These are phyloP conservation scores for Polietes domitor DNA, from an alignment of 2,888 invertebrate species.

Conservation along the genomic window DNA sequence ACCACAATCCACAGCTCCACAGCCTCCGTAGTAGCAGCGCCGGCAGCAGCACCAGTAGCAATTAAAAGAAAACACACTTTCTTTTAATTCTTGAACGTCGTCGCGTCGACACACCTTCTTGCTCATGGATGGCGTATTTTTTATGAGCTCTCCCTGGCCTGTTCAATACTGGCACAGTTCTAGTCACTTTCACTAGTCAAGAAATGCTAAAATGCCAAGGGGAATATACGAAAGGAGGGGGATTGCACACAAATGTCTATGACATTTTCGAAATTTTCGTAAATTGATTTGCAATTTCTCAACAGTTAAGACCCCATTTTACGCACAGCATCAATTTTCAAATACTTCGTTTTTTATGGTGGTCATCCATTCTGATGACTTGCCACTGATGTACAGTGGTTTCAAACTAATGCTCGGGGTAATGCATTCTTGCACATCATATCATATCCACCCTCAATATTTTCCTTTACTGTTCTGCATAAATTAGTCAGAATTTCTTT, in stretches of 20 bases:
- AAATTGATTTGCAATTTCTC: conserved; percentile 65
- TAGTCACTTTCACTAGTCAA: conserved; percentile 61
- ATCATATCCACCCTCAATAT: too few relatives aligned
- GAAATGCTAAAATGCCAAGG: not conserved
- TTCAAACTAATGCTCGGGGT: too few relatives aligned
- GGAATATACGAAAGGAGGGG: conserved; percentile 27
- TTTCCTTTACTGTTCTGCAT: too few relatives aligned
- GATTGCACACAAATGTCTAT: conserved; percentile 36
- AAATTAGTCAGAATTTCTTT: too few relatives aligned
- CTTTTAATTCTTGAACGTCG: conserved; percentile 49
- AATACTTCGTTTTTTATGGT: not conserved
- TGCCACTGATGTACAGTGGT: not conserved
- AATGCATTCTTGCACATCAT: too few relatives aligned
- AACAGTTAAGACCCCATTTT: conserved; percentile 49
- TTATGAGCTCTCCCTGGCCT: not conserved
- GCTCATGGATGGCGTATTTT: not conserved
- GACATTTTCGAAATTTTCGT: conserved; percentile 48
- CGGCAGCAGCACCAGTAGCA: not conserved
- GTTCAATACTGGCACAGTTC: conserved; percentile 49
- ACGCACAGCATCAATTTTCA: conserved; percentile 54
- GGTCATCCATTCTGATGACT: not conserved
- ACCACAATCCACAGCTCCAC: not conserved
- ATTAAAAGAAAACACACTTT: conserved; percentile 29
- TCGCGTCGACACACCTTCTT: conserved; percentile 53
- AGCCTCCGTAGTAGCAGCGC: not conserved